Evolutionary conservation across 2,797 vertebrate species (phyloP), one percentile per base, ranked within the genome.

Genomic region (Gouania willdenowi): DNA sequence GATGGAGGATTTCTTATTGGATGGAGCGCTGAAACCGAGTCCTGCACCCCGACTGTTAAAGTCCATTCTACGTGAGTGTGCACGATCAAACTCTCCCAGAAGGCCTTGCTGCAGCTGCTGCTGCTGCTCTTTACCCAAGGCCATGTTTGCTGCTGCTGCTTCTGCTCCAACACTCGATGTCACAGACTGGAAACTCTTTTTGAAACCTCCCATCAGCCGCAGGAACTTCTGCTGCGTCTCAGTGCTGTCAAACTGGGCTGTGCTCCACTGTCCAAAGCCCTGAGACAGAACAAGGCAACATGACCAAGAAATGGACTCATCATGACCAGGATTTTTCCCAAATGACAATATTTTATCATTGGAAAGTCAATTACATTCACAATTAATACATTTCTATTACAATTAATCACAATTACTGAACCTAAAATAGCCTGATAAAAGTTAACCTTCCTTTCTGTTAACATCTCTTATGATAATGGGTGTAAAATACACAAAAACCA

Each of bases 191-290:
- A 58, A 68, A 14, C 44, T 62, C 15, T 90, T 92, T 68, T 98
- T 98, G 54, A 95, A 90, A 28, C 91, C 93, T 1, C 94, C 95
- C 92, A 97, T 89, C 26, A 98, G 82, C 22, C 90, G 89, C n/a
- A 97, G 88, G 67, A 99, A 98, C 82, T 94, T 99, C 13, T 77
- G 72, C 77, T 93, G 85, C 76, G 86, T 75, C 0, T 89, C 81
- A 1, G 88, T 70, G 23, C 41, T 92, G 53, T 86, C 58, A 29
- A 98, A 95, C 38, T 82, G 44, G 3, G 92, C 93, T 0, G 93
- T 94, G 59, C 85, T 81, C 96, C 96, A 99, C 74, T 98, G 95
- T 10, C 94, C 94, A 1, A 96, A 87, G 33, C 50, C 74, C 32
- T 71, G 85, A 41, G 19, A n/a, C n/a, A n/a, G 26, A 26, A 12